Evolutionary conservation across 2,113 vertebrate species (phyloP).

Genomic region (Arothron firmamentum): DNA sequence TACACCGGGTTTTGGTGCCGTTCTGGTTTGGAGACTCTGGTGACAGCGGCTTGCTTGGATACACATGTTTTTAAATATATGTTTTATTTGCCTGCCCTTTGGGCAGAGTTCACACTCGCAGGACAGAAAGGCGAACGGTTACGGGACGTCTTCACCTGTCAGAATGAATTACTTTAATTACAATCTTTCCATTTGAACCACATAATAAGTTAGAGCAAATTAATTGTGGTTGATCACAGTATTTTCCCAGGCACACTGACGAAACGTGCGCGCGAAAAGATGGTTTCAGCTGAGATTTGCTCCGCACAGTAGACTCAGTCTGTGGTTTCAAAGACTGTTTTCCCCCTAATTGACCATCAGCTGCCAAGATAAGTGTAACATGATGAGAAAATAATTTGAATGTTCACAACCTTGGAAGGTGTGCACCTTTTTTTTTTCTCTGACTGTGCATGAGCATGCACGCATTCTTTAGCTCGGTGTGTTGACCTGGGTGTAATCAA

Average conservation of each 20-base stretch:
- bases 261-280: conserved; percentile 22
- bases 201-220: conserved; percentile 22
- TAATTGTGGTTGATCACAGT: not conserved
- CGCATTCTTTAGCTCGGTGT: conserved; percentile 22
- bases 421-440: conserved; percentile 3
- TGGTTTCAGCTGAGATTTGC: conserved; percentile 51
- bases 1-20: conserved; percentile 4
- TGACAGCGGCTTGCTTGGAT: conserved; percentile 47
- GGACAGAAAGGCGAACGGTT: conserved; percentile 6
- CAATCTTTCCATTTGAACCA: conserved; percentile 6
- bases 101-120: not conserved
- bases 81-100: not conserved
- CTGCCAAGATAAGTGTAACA: conserved; percentile 22
- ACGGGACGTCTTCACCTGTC: conserved; percentile 13
- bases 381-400: conserved; percentile 34
- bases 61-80: not conserved
- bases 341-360: conserved; percentile 12
- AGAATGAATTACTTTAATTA: conserved; percentile 15
- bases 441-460: conserved; percentile 3
- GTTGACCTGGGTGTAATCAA: conserved; percentile 57
- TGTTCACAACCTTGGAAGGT: conserved; percentile 19
- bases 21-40: conserved; percentile 13
- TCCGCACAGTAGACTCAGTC: conserved; percentile 31
- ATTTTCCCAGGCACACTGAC: conserved; percentile 20
- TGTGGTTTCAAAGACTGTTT: conserved; percentile 36